These are phyloP conservation scores for Sebastes diploproa DNA, from an alignment of 2,797 vertebrate species.

Conservation along the genomic window DNA sequence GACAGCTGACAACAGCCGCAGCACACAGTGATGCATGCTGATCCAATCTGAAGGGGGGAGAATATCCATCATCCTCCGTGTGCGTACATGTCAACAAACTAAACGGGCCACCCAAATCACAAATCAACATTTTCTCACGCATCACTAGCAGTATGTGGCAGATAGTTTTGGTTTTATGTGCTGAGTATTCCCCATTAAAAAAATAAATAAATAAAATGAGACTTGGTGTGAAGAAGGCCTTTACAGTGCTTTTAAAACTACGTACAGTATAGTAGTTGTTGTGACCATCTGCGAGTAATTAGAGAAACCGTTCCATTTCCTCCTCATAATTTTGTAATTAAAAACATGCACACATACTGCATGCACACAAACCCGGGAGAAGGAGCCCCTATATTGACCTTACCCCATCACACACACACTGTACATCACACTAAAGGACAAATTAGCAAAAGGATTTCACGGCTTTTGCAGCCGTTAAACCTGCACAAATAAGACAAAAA, in stretches of 20 bases:
- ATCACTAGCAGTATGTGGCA: not conserved
- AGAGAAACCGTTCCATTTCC: slow-evolving; percentile 13
- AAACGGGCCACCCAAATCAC: not conserved
- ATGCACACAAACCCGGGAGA: slow-evolving; percentile 1
- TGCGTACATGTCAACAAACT: not conserved
- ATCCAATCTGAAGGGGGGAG: not conserved
- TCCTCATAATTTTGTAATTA: slow-evolving; percentile 18
- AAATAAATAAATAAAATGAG: not conserved
- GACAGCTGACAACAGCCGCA: slow-evolving; percentile 12
- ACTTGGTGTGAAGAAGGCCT: not conserved
- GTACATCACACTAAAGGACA: not conserved
- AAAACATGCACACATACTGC: not conserved
- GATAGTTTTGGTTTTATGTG: not conserved
- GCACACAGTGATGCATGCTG: not conserved
- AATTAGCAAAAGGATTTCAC: not conserved
- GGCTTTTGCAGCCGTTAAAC: no score
- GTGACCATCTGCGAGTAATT: slow-evolving; percentile 36
- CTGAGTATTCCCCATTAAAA: not conserved
- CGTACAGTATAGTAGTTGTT: not conserved
- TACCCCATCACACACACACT: not conserved
- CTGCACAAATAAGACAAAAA: not conserved
- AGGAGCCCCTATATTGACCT: not conserved
- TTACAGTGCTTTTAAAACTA: not conserved
- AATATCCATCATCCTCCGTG: not conserved
- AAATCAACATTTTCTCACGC: not conserved